Conservation (phyloP, 2,113 vertebrate species). For the Macquaria australasica region DNA sequence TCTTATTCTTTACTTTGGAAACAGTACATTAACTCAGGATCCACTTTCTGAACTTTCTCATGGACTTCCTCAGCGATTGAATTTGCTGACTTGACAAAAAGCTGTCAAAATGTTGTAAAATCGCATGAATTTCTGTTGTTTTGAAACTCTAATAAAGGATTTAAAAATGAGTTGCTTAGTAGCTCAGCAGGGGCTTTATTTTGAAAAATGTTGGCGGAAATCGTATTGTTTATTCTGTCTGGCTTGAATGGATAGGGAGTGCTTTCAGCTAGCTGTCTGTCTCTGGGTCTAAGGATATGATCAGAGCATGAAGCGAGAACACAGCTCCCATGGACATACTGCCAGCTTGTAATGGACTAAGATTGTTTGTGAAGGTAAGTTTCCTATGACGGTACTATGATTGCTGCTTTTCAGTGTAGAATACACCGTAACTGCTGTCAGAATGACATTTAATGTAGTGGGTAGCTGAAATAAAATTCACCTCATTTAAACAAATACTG, state of each 20-base stretch:
- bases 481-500: background rate
- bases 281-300: background rate
- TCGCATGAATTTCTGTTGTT: background rate
- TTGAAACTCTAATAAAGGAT: background rate
- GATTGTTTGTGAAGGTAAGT: constrained; percentile 11
- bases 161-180: background rate
- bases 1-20: background rate
- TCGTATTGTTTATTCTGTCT: fast-evolving
- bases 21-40: background rate
- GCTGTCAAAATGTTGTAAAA: background rate
- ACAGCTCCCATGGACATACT: background rate
- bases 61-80: background rate
- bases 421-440: background rate
- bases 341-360: background rate
- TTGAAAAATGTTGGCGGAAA: constrained; percentile 15
- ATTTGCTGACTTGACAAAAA: background rate
- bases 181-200: constrained; percentile 21
- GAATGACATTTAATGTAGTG: background rate
- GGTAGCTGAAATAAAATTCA: background rate
- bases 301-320: fast-evolving
- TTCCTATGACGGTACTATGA: fast-evolving
- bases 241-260: background rate
- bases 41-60: background rate
- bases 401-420: no score
- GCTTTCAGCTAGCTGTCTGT: background rate